phyloP scores from a whole-genome alignment of 2,888 invertebrate genomes.

The Eurytoma adleriae region DNA sequence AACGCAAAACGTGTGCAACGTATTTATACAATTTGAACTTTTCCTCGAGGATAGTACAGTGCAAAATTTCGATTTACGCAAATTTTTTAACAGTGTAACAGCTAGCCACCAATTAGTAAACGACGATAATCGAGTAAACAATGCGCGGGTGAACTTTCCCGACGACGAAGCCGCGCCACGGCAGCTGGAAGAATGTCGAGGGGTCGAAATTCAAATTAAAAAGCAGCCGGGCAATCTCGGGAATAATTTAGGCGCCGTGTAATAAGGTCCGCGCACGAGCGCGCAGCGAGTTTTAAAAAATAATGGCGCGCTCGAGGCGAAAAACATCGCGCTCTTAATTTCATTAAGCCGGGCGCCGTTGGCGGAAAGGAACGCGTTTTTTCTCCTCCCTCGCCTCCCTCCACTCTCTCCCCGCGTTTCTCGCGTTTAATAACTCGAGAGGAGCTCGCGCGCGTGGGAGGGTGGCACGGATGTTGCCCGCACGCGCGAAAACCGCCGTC shows the following conservation, averaged over 20 bases:
- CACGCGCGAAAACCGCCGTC: not conserved
- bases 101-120: too few relatives aligned
- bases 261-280: not conserved
- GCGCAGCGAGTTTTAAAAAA: not conserved
- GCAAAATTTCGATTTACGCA: too few relatives aligned
- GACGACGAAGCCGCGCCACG: too few relatives aligned
- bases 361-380: not conserved
- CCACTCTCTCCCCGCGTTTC: not conserved
- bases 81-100: too few relatives aligned
- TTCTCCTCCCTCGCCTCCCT: not conserved
- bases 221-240: constrained; percentile 11
- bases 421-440: constrained; percentile 25
- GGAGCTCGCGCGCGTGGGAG: not conserved
- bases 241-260: constrained; percentile 9
- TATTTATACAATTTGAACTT: too few relatives aligned
- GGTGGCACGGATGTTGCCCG: not conserved
- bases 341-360: constrained; percentile 33
- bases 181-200: not conserved
- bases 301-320: not conserved
- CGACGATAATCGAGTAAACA: too few relatives aligned
- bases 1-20: too few relatives aligned
- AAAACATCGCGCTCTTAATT: constrained; percentile 37
- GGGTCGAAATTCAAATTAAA: constrained; percentile 19
- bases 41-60: too few relatives aligned
- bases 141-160: too few relatives aligned